Conservation (phyloP, 1,140 invertebrate species). For the Drosophila bipectinata region DNA sequence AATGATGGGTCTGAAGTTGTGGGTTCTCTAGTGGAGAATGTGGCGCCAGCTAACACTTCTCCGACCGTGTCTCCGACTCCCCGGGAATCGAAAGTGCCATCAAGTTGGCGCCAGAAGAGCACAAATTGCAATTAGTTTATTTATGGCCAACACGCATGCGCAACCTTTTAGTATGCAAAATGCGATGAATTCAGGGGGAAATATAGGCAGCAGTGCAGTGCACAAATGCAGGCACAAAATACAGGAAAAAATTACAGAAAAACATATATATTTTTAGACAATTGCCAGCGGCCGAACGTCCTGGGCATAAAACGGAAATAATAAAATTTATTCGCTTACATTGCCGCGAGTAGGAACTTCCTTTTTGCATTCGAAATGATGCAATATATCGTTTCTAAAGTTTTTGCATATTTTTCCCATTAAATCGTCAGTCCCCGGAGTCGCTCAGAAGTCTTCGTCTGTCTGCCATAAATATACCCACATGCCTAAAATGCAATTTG, state of each 20-base stretch:
- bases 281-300: constrained; percentile 42
- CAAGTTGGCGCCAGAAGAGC: constrained; percentile 44
- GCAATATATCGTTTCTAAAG: constrained; percentile 1
- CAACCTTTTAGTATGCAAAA: constrained; percentile 64
- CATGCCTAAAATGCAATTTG: constrained; percentile 37
- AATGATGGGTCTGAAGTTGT: neutral
- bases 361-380: constrained; percentile 1
- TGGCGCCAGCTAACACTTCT: constrained; percentile 50
- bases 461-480: constrained; percentile 40
- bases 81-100: constrained; percentile 5
- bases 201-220: neutral
- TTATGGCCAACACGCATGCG: constrained; percentile 73
- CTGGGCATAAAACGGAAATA: constrained; percentile 73
- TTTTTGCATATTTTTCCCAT: constrained; percentile 50
- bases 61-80: neutral
- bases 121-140: constrained; percentile 71
- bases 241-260: neutral
- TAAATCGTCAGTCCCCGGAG: neutral
- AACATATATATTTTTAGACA: constrained; percentile 49
- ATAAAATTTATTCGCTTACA: constrained; percentile 43
- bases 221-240: constrained; percentile 1
- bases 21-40: constrained; percentile 2
- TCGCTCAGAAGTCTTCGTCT: neutral
- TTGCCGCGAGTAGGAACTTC: constrained; percentile 4
- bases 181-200: constrained; percentile 31